phyloP scores from a whole-genome alignment of 2,888 invertebrate species.

The Endomychus coccineus region DNA sequence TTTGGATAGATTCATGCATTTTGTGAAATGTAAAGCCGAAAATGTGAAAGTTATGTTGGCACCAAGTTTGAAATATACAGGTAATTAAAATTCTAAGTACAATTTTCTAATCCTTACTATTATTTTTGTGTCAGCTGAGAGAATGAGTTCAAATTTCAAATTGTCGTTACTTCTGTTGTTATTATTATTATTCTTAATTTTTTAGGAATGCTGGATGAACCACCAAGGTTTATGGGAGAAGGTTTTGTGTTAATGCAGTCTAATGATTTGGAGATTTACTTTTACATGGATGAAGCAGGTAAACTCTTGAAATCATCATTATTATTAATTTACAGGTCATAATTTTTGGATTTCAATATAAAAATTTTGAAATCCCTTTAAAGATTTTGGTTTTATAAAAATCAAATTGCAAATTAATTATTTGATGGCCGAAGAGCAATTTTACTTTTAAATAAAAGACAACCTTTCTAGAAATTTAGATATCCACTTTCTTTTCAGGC shows the following conservation, averaged over 20 bases:
- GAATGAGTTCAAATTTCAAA: too few relatives aligned
- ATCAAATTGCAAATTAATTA: too few relatives aligned
- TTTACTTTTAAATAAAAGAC: too few relatives aligned
- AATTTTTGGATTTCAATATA: too few relatives aligned
- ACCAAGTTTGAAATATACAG: slow-evolving; percentile 92
- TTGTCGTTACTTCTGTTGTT: background rate
- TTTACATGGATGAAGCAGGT: slow-evolving; percentile 96
- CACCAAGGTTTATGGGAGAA: slow-evolving; percentile 96
- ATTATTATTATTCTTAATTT: slow-evolving; percentile 1
- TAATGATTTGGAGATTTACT: slow-evolving; percentile 89
- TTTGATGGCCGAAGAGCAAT: too few relatives aligned
- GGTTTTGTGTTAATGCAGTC: slow-evolving; percentile 96
- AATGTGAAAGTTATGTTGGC: slow-evolving; percentile 92
- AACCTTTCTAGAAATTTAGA: too few relatives aligned
- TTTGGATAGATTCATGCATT: slow-evolving; percentile 92
- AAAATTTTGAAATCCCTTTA: too few relatives aligned
- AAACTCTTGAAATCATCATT: slow-evolving; percentile 4
- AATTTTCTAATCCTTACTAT: too few relatives aligned
- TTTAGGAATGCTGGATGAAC: slow-evolving; percentile 76
- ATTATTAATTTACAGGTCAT: slow-evolving; percentile 3
- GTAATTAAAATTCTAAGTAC: too few relatives aligned
- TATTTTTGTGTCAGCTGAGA: too few relatives aligned
- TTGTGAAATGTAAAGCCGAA: slow-evolving; percentile 88
- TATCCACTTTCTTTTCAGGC: slow-evolving; percentile 35
- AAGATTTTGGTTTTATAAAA: too few relatives aligned